These are phyloP conservation scores for Suillia variegata DNA, from an alignment of 2,888 invertebrate genomes.

Conservation along the genomic window DNA sequence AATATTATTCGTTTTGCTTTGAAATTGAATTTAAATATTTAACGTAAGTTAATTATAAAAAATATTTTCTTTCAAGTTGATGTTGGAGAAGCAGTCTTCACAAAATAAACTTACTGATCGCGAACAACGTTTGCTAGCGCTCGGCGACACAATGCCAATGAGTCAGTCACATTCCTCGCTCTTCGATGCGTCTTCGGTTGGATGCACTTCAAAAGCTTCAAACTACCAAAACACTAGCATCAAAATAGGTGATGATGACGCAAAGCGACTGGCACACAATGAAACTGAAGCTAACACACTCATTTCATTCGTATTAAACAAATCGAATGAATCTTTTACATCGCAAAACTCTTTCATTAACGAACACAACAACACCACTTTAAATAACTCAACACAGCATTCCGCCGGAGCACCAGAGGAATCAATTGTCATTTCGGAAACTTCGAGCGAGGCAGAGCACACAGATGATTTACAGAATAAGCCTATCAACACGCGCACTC, in stretches of 20 bases:
- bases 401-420: conserved; percentile 37
- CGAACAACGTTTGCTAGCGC: background rate
- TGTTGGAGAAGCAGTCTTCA: conserved; percentile 20
- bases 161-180: conserved; percentile 2
- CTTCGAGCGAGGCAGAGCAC: conserved; percentile 42
- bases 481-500: no score
- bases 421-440: conserved; percentile 53
- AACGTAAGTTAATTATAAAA: no score
- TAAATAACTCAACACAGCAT: background rate
- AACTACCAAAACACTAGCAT: no score
- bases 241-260: background rate
- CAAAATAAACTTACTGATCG: conserved; percentile 13
- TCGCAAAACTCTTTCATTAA: no score
- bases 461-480: no score
- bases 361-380: background rate
- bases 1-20: no score
- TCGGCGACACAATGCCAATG: conserved; percentile 21
- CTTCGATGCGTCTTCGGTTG: background rate
- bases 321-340: no score
- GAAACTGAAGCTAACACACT: conserved; percentile 36
- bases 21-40: no score
- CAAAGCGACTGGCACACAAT: conserved; percentile 26
- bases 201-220: no score
- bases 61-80: no score
- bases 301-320: conserved; percentile 17